Percentiles rank a stretch among this genome's conserved stretches.
These are phyloP conservation scores for Dendrolimus houi DNA, from an alignment of 2,888 invertebrate species.

Conservation along the genomic window DNA sequence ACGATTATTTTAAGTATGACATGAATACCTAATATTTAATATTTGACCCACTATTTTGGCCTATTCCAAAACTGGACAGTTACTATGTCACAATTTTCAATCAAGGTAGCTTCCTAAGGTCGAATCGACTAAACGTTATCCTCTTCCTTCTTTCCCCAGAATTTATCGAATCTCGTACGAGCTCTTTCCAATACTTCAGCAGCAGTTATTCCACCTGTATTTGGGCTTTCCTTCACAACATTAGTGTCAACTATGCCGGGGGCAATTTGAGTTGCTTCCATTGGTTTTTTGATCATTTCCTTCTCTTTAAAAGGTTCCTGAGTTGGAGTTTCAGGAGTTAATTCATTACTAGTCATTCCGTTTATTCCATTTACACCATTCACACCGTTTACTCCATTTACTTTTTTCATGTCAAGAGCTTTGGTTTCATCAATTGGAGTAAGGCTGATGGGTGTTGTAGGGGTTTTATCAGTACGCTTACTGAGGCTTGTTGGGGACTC, in stretches of 20 bases:
- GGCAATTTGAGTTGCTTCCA: constrained; percentile 67
- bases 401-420: constrained; percentile 62
- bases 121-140: constrained; percentile 63
- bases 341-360: constrained; percentile 40
- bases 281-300: constrained; percentile 63
- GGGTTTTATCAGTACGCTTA: constrained; percentile 70
- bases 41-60: no score
- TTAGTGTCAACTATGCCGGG: constrained; percentile 76
- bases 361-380: constrained; percentile 37
- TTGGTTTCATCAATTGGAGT: constrained; percentile 71
- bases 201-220: constrained; percentile 74
- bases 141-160: constrained; percentile 85
- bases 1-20: no score
- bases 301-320: constrained; percentile 48
- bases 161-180: constrained; percentile 88
- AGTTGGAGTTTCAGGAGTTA: constrained; percentile 59
- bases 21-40: no score
- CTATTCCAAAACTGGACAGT: no score
- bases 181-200: constrained; percentile 88
- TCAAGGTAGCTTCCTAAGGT: constrained; percentile 19
- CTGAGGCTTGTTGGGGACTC: constrained; percentile 67
- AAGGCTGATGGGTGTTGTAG: constrained; percentile 65
- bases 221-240: constrained; percentile 59
- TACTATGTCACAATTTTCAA: constrained; percentile 31
- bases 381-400: constrained; percentile 45